Percentiles rank a stretch among this genome's conserved stretches.
Conservation (phyloP, 1,140 invertebrate genomes). For the Oncopodura yosiiana region DNA sequence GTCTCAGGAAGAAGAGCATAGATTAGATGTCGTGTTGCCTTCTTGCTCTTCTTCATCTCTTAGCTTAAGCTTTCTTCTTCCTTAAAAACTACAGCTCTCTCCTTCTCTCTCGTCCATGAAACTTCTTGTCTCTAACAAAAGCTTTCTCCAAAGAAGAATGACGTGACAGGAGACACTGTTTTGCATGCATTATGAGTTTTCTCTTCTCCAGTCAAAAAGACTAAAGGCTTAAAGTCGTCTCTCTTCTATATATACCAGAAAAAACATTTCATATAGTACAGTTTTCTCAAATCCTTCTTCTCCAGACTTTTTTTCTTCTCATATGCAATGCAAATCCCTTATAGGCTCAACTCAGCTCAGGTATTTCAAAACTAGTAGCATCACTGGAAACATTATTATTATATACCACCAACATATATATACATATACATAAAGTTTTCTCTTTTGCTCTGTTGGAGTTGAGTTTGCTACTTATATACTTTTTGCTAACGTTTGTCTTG, state of each 20-base stretch:
- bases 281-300: conserved; percentile 7
- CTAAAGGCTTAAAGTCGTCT: background rate
- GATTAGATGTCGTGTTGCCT: conserved; percentile 20
- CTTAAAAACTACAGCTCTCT: conserved; percentile 2
- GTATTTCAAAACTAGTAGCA: too few relatives aligned
- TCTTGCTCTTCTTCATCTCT: background rate
- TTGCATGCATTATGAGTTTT: conserved; percentile 27
- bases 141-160: conserved; percentile 4
- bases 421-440: too few relatives aligned
- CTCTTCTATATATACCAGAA: background rate
- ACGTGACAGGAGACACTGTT: conserved; percentile 10
- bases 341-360: conserved; percentile 1
- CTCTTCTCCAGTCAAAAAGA: background rate
- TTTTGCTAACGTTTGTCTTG: too few relatives aligned
- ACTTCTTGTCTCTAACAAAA: conserved; percentile 3
- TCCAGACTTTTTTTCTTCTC: conserved; percentile 12
- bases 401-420: too few relatives aligned
- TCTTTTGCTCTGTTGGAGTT: too few relatives aligned
- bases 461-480: too few relatives aligned
- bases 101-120: background rate
- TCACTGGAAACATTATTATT: too few relatives aligned
- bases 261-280: background rate
- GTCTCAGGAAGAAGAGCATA: conserved; percentile 8
- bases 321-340: conserved; percentile 14
- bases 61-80: background rate